These are phyloP conservation scores for Picathartes gymnocephalus DNA, from an alignment of 2,113 vertebrate genomes.

Conservation along the genomic window DNA sequence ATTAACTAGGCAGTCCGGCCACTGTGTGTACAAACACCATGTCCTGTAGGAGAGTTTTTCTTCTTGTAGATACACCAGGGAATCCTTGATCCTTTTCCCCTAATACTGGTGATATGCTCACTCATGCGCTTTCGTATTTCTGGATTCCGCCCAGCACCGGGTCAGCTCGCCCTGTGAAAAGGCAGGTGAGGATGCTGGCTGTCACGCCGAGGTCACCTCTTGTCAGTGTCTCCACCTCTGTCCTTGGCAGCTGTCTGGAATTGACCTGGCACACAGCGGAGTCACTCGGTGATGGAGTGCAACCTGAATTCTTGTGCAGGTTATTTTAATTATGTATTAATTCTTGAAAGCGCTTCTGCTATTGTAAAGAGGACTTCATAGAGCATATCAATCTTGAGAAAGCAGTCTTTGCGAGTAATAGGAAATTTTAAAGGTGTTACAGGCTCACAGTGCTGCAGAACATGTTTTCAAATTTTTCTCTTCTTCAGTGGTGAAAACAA, in stretches of 20 bases:
- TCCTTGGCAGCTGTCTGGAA: not conserved
- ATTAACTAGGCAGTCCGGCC: not conserved
- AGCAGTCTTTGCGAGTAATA: not conserved
- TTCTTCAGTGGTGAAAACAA: not conserved
- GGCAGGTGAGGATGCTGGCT: not conserved
- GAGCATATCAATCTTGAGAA: not conserved
- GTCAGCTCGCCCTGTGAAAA: not conserved
- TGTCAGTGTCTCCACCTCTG: not conserved
- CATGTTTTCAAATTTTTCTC: not conserved
- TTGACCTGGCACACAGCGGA: not conserved
- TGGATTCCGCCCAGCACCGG: accelerated
- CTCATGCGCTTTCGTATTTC: not conserved
- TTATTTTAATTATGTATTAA: not conserved
- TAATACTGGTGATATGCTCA: accelerated
- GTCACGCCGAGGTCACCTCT: not conserved
- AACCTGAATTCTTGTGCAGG: not conserved
- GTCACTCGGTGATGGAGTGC: not conserved
- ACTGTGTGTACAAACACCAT: not conserved
- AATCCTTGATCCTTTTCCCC: not conserved
- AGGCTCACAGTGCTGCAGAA: not conserved
- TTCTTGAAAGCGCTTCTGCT: not conserved
- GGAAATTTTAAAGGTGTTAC: not conserved
- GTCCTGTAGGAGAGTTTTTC: not conserved
- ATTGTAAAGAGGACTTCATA: not conserved
- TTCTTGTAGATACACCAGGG: not conserved